Base-by-base conservation (phyloP, 2,797 vertebrate genomes). In the Protonibea diacanthus region DNA sequence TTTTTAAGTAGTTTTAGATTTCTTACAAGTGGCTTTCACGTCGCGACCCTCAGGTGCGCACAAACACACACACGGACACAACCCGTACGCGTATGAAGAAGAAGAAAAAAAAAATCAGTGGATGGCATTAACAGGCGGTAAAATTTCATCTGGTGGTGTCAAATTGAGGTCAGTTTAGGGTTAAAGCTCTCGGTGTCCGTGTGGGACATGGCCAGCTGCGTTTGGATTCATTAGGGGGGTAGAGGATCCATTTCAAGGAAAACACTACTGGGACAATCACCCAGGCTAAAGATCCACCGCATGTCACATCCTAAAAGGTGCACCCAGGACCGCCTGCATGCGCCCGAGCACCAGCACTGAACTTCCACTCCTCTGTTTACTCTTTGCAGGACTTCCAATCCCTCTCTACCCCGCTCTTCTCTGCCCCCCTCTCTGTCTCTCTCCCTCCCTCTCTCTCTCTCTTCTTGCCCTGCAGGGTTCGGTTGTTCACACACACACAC, bases 91-190 rank as follows among this genome's bases (percentile, higher is more conserved):
- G 62, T 59, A 76, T 82, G 85, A 33, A 33, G 7, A 33, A 27
- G 91, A 9, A 6, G 11, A 93, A 92, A 92, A 83, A 87, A 90
- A 60, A 95, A 96, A 96, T 95, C 94, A 93, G 94, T 93, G 96
- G 96, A 97, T 96, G 96, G 95, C 96, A 97, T 97, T 97, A 98
- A 96, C 96, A 95, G 96, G 94, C 95, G 96, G 96, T 97, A 97
- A 96, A 95, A 96, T 98, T 97, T 98, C 97, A 97, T 97, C 97
- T 96, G 95, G 94, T 95, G 96, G 97, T 98, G 97, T 98, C 97
- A 98, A 95, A 97, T 97, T 96, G 96, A 96, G 98, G 97, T 99
- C 97, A 99, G 95, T 96, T 96, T 95, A 96, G 97, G 97, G 97
- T 98, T 97, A 98, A 97, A 96, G 95, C 97, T 97, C 97, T 97